Evolutionary conservation across 2,113 vertebrate species (phyloP).

Genomic region (Leptobrachium leishanense): DNA sequence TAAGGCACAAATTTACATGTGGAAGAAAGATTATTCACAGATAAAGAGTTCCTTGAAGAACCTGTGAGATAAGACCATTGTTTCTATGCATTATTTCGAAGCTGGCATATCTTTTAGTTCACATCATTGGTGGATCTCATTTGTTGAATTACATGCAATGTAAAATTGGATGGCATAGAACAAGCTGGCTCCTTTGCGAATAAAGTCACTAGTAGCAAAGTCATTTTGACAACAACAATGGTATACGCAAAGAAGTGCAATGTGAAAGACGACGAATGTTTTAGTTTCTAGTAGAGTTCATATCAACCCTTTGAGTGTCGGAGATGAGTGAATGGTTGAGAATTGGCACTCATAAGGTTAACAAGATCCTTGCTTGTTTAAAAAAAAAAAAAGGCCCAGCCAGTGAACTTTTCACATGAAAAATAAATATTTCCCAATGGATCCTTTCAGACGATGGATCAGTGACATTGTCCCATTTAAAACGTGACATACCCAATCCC

Average conservation of each 20-base stretch:
- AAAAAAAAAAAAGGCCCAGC: slow-evolving; percentile 60
- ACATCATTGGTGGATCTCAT: slow-evolving; percentile 69
- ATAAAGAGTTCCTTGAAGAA: slow-evolving; percentile 71
- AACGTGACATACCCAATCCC: slow-evolving; percentile 39
- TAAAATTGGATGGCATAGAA: slow-evolving; percentile 79
- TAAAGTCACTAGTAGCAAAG: slow-evolving; percentile 75
- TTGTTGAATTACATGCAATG: slow-evolving; percentile 84
- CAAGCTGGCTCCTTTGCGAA: slow-evolving; percentile 79
- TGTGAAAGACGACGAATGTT: slow-evolving; percentile 56
- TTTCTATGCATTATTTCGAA: slow-evolving; percentile 73
- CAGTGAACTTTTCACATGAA: slow-evolving; percentile 74
- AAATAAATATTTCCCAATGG: slow-evolving; percentile 86
- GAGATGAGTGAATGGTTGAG: background rate
- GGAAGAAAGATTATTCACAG: slow-evolving; percentile 91
- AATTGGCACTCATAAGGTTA: background rate
- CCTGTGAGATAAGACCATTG: slow-evolving; percentile 70
- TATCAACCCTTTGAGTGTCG: slow-evolving; percentile 45
- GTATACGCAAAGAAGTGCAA: slow-evolving; percentile 60
- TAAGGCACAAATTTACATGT: slow-evolving; percentile 99
- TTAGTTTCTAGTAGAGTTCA: slow-evolving; percentile 60
- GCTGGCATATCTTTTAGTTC: slow-evolving; percentile 69
- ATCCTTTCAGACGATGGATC: slow-evolving; percentile 55
- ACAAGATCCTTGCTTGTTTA: slow-evolving; percentile 60
- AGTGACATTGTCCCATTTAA: slow-evolving; percentile 11
- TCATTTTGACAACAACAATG: slow-evolving; percentile 71